These are phyloP conservation scores for Apamea monoglypha DNA, from an alignment of 2,888 invertebrate species.

Conservation along the genomic window DNA sequence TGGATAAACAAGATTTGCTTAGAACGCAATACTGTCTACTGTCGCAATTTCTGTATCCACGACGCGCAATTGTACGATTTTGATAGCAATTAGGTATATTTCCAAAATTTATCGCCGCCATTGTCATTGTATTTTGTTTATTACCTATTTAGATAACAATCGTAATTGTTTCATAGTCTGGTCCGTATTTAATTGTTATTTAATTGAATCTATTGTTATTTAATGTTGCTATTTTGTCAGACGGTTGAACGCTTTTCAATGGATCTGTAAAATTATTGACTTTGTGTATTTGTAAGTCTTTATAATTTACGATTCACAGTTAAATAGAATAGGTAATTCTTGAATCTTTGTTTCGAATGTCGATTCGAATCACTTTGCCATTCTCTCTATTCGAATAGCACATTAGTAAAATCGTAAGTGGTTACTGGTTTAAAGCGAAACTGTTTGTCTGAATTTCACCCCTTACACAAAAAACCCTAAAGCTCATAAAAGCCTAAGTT, in stretches of 20 bases:
- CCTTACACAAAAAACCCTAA: no score
- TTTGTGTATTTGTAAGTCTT: background rate
- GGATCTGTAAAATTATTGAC: slow-evolving; percentile 12
- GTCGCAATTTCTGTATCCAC: slow-evolving; percentile 49
- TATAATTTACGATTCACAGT: background rate
- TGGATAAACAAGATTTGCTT: slow-evolving; percentile 60
- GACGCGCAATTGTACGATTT: slow-evolving; percentile 53
- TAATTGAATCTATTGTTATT: slow-evolving; percentile 41
- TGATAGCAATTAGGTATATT: slow-evolving; percentile 62
- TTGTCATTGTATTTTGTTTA: slow-evolving; percentile 58
- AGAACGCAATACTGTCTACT: slow-evolving; percentile 47
- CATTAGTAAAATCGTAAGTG: background rate
- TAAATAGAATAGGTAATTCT: no score
- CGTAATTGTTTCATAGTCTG: slow-evolving; percentile 57
- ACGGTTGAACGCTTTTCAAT: background rate
- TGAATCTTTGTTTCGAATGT: background rate
- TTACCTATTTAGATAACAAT: slow-evolving; percentile 58
- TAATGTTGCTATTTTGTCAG: slow-evolving; percentile 8
- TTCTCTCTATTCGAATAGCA: background rate
- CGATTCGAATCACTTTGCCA: no score
- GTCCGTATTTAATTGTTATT: slow-evolving; percentile 43
- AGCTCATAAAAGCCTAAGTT: no score
- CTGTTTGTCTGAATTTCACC: background rate
- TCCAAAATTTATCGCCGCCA: slow-evolving; percentile 57
- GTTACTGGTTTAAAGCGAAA: background rate